phyloP scores from a whole-genome alignment of 2,797 vertebrate species.

The Eleutherodactylus coqui region DNA sequence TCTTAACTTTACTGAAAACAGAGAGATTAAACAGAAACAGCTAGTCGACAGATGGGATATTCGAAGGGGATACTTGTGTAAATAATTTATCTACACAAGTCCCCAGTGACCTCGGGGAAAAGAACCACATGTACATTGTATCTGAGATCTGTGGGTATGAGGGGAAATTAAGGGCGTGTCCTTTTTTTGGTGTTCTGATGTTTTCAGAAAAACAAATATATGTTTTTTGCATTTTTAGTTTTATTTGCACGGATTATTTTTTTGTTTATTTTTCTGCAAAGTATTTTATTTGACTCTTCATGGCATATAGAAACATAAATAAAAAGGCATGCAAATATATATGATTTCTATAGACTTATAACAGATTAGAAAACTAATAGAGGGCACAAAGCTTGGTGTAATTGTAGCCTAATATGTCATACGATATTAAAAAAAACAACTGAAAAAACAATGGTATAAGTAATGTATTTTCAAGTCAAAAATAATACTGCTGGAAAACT shows the following conservation, averaged over 20 bases:
- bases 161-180: conserved; percentile 41
- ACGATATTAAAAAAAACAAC: no score
- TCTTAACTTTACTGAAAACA: conserved; percentile 63
- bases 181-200: conserved; percentile 10
- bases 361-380: no score
- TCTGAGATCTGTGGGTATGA: conserved; percentile 54
- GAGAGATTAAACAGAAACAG: conserved; percentile 63
- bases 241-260: not conserved
- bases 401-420: no score
- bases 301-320: no score
- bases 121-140: conserved; percentile 59
- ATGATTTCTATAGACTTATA: no score
- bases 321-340: no score
- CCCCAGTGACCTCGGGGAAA: conserved; percentile 57
- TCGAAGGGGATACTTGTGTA: conserved; percentile 63
- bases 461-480: no score
- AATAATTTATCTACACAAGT: conserved; percentile 64
- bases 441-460: no score
- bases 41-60: conserved; percentile 62
- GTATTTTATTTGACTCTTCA: no score
- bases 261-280: no score
- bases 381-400: no score
- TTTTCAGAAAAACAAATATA: not conserved
- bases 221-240: not conserved
- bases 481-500: no score